Conservation (phyloP, 1,140 invertebrate species). For the Drosophila subpulchrella region DNA sequence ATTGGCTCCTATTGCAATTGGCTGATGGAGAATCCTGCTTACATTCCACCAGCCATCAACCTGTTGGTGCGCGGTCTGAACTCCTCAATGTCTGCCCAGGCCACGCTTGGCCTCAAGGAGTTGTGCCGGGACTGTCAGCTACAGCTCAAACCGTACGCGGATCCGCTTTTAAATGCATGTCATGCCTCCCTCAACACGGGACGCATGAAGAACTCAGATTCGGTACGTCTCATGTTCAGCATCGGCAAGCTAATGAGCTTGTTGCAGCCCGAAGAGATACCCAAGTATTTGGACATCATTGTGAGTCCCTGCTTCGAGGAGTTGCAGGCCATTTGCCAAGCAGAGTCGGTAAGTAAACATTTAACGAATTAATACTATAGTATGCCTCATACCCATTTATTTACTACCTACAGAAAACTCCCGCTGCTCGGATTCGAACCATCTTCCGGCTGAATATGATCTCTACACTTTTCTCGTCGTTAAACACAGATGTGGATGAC, state of each 20-base stretch:
- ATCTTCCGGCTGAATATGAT: slow-evolving; percentile 89
- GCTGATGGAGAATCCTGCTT: slow-evolving; percentile 89
- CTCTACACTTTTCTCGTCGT: slow-evolving; percentile 88
- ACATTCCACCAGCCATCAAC: slow-evolving; percentile 85
- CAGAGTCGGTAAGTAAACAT: slow-evolving; percentile 78
- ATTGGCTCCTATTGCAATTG: slow-evolving; percentile 93
- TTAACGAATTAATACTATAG: not conserved
- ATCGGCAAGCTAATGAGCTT: slow-evolving; percentile 91
- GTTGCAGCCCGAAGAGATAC: slow-evolving; percentile 87
- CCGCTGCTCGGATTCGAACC: slow-evolving; percentile 84
- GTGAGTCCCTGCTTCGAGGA: slow-evolving; percentile 89
- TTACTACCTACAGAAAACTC: slow-evolving; percentile 79
- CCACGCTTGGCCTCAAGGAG: slow-evolving; percentile 95
- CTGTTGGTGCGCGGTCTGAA: slow-evolving; percentile 89
- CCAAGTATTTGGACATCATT: slow-evolving; percentile 89
- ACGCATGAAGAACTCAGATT: slow-evolving; percentile 87
- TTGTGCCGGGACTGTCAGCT: slow-evolving; percentile 91
- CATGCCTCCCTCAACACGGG: slow-evolving; percentile 86
- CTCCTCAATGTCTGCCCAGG: slow-evolving; percentile 89
- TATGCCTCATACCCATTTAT: not conserved
- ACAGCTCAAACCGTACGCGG: slow-evolving; percentile 89
- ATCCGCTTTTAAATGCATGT: slow-evolving; percentile 88
- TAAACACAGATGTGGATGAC: slow-evolving; percentile 85
- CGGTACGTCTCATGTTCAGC: slow-evolving; percentile 90
- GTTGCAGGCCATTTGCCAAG: slow-evolving; percentile 86